Base-by-base conservation (phyloP, 1,140 invertebrate genomes). In the Listronotus oregonensis region DNA sequence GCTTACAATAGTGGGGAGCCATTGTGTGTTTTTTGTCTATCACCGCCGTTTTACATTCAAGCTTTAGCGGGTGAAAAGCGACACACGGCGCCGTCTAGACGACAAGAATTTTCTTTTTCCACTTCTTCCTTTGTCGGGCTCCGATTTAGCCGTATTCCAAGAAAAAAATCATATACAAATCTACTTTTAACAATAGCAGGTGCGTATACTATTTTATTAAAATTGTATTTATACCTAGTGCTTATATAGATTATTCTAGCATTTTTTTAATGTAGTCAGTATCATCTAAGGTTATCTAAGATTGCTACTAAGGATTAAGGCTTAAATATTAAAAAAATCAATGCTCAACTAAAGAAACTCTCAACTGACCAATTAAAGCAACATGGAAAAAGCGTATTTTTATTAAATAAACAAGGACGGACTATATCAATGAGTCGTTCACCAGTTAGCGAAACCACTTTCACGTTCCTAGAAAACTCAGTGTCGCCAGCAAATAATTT, bases 21-120 rank as follows among this genome's bases (percentile, higher is more conserved):
- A 6, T 50, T 68, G 43, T 68, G 67, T 42, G 62, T 42, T 32
- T 68, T 65, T 58, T 59, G 55, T 52, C 34, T 68, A 57, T 68
- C 67, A 34, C 55, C 62, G 8, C 47, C 55, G 32, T 68, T 65
- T 61, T 51, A 34, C 43, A 54, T 68, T 42, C 56, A 39, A 14
- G 31, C 12, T 47, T 61, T 56, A 17, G 17, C 56, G 34, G 11
- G 15, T 37, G 50, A 49, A 66, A 52, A 46, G 49, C 37, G 31
- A 14, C 42, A 42, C 47, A 32, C 44, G 62, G 52, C 60, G 58
- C 66, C 60, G 54, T 57, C 66, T 52, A 39, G 52, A 56, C 63
- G 56, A 44, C 56, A 50, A 14, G 15, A 57, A 44, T 68, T 59
- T 21, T 49, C 47, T 65, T 44, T 44, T 55, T 51, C 55, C 51